phyloP scores from a whole-genome alignment of 2,797 vertebrate genomes.

The Todus mexicanus region DNA sequence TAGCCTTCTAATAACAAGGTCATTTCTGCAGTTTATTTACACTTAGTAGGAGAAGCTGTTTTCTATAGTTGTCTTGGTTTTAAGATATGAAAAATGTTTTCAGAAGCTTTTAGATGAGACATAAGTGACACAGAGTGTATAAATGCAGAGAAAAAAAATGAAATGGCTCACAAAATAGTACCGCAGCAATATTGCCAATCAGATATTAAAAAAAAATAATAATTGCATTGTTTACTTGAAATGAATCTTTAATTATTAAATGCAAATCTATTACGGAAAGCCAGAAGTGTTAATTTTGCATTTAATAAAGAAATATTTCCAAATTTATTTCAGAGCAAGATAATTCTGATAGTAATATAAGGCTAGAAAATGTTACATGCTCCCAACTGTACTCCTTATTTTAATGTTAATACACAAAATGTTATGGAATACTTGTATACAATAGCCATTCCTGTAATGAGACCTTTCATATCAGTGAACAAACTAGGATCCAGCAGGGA shows the following conservation, averaged over 20 bases:
- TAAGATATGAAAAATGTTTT: neutral
- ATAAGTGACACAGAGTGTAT: neutral
- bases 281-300: neutral
- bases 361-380: neutral
- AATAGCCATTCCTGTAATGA: conserved; percentile 26
- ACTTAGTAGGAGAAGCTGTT: neutral
- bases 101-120: neutral
- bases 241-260: conserved; percentile 10
- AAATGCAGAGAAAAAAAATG: neutral
- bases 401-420: neutral
- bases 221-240: neutral
- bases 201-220: neutral
- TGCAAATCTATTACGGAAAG: neutral
- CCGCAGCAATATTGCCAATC: neutral
- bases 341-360: neutral
- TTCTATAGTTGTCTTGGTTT: neutral
- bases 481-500: neutral
- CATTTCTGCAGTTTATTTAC: neutral
- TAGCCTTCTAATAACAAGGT: neutral
- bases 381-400: neutral
- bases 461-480: neutral
- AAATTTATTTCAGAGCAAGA: neutral
- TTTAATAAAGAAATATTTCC: neutral
- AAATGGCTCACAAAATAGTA: neutral
- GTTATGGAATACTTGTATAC: neutral